Conservation (phyloP, 2,113 vertebrate genomes). For the Petroica traversi region DNA sequence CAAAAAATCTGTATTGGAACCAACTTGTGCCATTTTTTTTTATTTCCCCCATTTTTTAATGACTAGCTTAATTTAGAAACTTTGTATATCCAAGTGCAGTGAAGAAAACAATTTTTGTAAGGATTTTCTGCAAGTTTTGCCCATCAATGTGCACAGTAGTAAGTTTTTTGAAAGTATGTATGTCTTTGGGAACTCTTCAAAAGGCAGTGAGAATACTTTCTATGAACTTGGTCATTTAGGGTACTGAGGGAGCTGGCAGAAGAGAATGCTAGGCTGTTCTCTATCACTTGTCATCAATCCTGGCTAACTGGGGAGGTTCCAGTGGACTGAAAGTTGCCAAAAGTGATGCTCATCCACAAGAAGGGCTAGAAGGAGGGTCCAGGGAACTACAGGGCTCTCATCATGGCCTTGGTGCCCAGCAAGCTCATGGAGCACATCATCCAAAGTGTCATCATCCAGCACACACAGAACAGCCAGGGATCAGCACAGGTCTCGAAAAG, state of each 20-base stretch:
- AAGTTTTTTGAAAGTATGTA: not conserved
- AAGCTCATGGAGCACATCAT: not conserved
- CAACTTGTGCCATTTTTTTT: not conserved
- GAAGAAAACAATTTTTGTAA: not conserved
- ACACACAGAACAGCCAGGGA: not conserved
- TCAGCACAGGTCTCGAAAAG: not conserved
- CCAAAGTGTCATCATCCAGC: not conserved
- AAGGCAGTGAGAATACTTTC: not conserved
- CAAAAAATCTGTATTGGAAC: not conserved
- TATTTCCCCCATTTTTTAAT: not conserved
- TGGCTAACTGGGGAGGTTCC: not conserved
- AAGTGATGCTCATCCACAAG: rapidly evolving
- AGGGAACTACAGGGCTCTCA: not conserved
- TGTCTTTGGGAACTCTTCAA: not conserved
- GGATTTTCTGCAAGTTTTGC: not conserved
- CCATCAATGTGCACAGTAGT: not conserved
- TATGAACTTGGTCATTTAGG: not conserved
- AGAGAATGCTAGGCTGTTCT: not conserved
- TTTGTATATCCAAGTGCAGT: not conserved
- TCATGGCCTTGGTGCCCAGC: not conserved
- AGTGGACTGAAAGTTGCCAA: not conserved
- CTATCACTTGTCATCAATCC: not conserved
- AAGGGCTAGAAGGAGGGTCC: not conserved
- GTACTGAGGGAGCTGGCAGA: not conserved
- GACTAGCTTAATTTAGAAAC: not conserved